Percentiles rank a stretch among this genome's conserved stretches.
phyloP scores from a whole-genome alignment of 2,113 vertebrate species.

The Ictalurus punctatus region DNA sequence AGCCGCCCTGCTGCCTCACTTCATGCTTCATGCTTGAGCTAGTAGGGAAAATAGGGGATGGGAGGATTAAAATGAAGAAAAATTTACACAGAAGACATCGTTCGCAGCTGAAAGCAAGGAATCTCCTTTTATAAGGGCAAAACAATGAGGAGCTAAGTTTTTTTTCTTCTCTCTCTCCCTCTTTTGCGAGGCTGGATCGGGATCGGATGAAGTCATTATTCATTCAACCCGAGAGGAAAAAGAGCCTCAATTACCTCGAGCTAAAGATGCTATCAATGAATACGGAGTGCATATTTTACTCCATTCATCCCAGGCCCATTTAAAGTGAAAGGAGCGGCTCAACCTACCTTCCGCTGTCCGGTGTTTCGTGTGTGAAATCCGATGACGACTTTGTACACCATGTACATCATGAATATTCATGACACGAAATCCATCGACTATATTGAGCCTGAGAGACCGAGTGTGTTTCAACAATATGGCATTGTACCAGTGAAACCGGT shows the following conservation, averaged over 20 bases:
- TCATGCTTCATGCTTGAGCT: conserved; percentile 73
- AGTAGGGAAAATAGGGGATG: conserved; percentile 71
- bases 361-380: conserved; percentile 74
- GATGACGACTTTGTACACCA: conserved; percentile 58
- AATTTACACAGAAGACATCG: conserved; percentile 87
- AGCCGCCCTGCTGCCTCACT: conserved; percentile 55
- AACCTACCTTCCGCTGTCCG: conserved; percentile 86
- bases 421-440: conserved; percentile 53
- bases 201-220: conserved; percentile 98
- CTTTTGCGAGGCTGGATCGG: conserved; percentile 75
- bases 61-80: conserved; percentile 95
- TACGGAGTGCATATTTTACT: conserved; percentile 96
- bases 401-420: conserved; percentile 65
- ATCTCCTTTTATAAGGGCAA: conserved; percentile 72
- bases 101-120: conserved; percentile 86
- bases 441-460: conserved; percentile 41
- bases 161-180: not conserved
- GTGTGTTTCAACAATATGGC: conserved; percentile 51
- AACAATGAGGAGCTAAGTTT: conserved; percentile 89
- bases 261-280: conserved; percentile 99
- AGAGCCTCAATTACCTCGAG: conserved; percentile 98
- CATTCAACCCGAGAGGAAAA: conserved; percentile 84
- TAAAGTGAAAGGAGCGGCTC: conserved; percentile 96
- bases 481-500: conserved; percentile 44
- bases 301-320: conserved; percentile 94